Percentiles rank a stretch among this genome's conserved stretches.
Conservation (phyloP, 2,888 invertebrate genomes). For the Hanleya hanleyi region DNA sequence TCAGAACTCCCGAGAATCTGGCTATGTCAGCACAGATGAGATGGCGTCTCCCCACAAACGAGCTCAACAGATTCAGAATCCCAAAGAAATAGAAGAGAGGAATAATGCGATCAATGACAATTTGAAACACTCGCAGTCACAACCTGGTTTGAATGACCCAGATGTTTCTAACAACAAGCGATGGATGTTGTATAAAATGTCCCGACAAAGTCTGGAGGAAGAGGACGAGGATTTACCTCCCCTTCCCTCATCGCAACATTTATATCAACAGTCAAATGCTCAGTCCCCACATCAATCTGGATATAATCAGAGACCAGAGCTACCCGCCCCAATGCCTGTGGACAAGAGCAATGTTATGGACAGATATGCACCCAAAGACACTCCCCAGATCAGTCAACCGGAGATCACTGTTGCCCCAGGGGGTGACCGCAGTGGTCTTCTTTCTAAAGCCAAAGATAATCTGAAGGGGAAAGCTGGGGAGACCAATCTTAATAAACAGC, state of each 20-base stretch:
- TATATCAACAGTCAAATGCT: too few relatives aligned
- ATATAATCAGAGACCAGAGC: not conserved
- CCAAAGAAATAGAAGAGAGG: slow-evolving; percentile 36
- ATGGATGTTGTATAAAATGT: slow-evolving; percentile 72
- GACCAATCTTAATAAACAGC: slow-evolving; percentile 82
- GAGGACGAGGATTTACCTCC: slow-evolving; percentile 27
- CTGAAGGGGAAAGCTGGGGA: slow-evolving; percentile 84
- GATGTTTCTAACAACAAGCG: slow-evolving; percentile 70
- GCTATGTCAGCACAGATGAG: slow-evolving; percentile 30
- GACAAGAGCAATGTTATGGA: not conserved
- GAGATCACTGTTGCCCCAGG: not conserved
- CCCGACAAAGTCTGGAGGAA: slow-evolving; percentile 56
- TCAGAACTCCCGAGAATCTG: slow-evolving; percentile 32
- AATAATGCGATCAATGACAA: slow-evolving; percentile 50
- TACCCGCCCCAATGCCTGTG: not conserved
- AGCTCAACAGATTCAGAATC: slow-evolving; percentile 1
- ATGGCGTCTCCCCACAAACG: not conserved
- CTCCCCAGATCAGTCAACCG: not conserved
- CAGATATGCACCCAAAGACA: not conserved
- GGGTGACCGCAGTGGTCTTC: slow-evolving; percentile 86
- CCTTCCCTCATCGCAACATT: not conserved
- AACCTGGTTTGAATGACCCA: too few relatives aligned
- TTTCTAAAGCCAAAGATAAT: slow-evolving; percentile 94
- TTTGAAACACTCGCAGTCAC: slow-evolving; percentile 20
- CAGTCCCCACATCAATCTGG: too few relatives aligned